Conservation (phyloP, 2,888 invertebrate species). For the Celastrina argiolus region DNA sequence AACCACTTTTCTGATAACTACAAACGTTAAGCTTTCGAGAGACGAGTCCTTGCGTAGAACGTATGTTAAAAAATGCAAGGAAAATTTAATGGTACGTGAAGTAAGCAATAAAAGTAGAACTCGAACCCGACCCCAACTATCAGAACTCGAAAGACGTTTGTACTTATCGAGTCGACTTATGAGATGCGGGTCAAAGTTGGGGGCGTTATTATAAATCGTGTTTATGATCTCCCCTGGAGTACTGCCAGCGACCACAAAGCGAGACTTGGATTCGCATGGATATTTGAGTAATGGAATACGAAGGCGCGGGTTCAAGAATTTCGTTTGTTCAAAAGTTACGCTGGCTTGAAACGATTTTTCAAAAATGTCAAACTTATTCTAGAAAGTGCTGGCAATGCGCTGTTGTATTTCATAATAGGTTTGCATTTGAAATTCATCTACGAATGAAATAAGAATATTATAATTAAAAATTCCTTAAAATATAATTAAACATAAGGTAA, state of each 20-base stretch:
- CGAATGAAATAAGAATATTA: too few species aligned
- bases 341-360: background rate
- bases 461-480: too few species aligned
- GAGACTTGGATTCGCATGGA: constrained; percentile 25
- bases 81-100: constrained; percentile 77
- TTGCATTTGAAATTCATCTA: too few species aligned
- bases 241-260: constrained; percentile 18
- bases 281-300: constrained; percentile 16
- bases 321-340: background rate
- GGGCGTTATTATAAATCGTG: constrained; percentile 33
- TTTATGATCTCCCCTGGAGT: constrained; percentile 34
- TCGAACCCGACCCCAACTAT: constrained; percentile 50
- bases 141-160: constrained; percentile 26
- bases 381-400: background rate
- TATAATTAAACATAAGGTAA: too few species aligned
- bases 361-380: background rate
- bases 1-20: constrained; percentile 54
- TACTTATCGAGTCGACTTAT: constrained; percentile 25
- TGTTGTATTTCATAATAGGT: too few species aligned
- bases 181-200: constrained; percentile 31
- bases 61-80: constrained; percentile 78
- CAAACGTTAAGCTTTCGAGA: constrained; percentile 66
- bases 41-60: constrained; percentile 60
- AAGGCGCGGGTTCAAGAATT: constrained; percentile 3
- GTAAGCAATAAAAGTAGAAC: constrained; percentile 52